Base-by-base conservation (phyloP, 1,140 invertebrate species). In the Pectinophora gossypiella region DNA sequence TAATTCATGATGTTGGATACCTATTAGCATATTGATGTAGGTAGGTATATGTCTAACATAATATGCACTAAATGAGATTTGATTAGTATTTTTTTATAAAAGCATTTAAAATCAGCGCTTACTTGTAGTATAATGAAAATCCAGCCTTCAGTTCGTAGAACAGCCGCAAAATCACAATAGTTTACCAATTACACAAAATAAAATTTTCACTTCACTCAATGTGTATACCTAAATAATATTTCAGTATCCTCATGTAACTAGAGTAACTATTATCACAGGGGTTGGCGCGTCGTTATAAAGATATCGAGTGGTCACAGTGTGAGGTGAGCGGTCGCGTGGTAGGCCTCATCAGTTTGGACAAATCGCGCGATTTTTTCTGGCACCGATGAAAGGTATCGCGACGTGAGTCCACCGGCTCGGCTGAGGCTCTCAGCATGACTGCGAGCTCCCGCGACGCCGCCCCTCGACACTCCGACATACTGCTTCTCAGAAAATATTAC, bases 351-450 rank as follows among this genome's bases (percentile, higher is more conserved):
- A 66, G 74, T 72, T 76, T 62, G 64, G 70, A 65, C 61, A 61
- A 73, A 76, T 64, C 72, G 76, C 73, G 61, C 65, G 64, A 75
- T 79, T 76, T 84, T 84, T 79, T 74, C 64, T 71, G 66, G 78
- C 59, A 67, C 61, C 55, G 67, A 64, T 72, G 72, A 75, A 74
- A 78, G 58, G 63, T 53, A 67, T 74, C 81, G 76, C 81, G 74
- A 75, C 78, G 66, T 83, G 76, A 68, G 71, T 73, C 79, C 83
- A 68, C 72, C 72, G 72, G 69, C 74, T 80, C 69, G 67, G 81
- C 81, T 76, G 83, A 86, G 74, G 61, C 48, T 73, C 83, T 76
- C 83, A 87, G 83, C 83, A 87, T 85, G 83, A 87, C 83, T 86
- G 83, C 75, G 78, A 68, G 74, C 77, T 77, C 83, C 83, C 79